Evolutionary conservation across 2,888 invertebrate genomes (phyloP).

Genomic region (Odontocolon sp.): DNA sequence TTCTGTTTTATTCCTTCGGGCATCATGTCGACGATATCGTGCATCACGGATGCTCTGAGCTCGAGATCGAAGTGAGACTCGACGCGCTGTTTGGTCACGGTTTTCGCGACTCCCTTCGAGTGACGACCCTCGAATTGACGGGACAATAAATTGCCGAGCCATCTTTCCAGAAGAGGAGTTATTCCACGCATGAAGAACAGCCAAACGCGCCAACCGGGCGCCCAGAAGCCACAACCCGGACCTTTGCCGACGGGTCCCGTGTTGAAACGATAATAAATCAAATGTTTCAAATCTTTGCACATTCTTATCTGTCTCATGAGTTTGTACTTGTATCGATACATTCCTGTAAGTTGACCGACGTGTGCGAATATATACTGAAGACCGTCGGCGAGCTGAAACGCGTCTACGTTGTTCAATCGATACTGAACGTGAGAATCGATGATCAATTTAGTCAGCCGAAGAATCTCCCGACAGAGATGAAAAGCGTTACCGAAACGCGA

Average conservation of each 20-base stretch:
- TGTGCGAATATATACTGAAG: conserved; percentile 99
- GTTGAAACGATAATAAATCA: conserved; percentile 99
- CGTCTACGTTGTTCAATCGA: conserved; percentile 99
- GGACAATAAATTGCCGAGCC: conserved; percentile 99
- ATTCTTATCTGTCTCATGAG: conserved; percentile 99
- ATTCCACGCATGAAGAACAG: conserved; percentile 99
- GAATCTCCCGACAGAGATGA: conserved; percentile 99
- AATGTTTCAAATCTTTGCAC: conserved; percentile 99
- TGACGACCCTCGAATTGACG: conserved; percentile 99
- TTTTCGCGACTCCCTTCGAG: conserved; percentile 99
- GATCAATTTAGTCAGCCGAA: conserved; percentile 98
- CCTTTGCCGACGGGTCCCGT: conserved; percentile 99
- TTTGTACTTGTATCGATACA: conserved; percentile 99
- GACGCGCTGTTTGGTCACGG: conserved; percentile 99
- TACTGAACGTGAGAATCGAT: conserved; percentile 99
- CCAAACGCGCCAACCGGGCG: conserved; percentile 99
- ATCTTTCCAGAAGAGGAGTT: conserved; percentile 97
- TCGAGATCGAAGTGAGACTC: conserved; percentile 99
- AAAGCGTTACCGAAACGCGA: conserved; percentile 99
- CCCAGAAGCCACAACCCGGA: conserved; percentile 99
- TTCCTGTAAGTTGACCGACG: conserved; percentile 99
- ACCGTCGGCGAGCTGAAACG: conserved; percentile 98
- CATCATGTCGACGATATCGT: conserved; percentile 99
- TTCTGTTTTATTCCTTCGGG: conserved; percentile 99
- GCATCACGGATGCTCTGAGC: conserved; percentile 97